Evolutionary conservation across 2,888 invertebrate species (phyloP), one percentile per base, ranked within the genome.

Genomic region (Nysson spinosus): DNA sequence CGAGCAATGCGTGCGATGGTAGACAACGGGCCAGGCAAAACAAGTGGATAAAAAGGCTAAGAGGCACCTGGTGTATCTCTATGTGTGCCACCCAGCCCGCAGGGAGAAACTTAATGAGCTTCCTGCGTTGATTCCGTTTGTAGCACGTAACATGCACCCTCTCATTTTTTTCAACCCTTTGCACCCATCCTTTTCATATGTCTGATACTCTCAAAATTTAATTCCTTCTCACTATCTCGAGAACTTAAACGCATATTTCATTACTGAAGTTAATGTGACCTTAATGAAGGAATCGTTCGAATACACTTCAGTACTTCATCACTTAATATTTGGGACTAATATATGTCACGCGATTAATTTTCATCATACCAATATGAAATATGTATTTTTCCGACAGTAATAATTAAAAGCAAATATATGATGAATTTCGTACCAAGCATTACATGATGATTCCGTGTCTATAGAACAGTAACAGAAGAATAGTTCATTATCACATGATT

Each of bases 31-130:
- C 32, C 40, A 37, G 37, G 50, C 40, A 44, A 54, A 66, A 77
- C 70, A 74, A 64, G 61, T 67, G 39, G 54, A 6, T 16, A 46
- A 30, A 40, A 14, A 37, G 26, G 61, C 51, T 17, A 26, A 49
- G 42, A 57, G 67, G 49, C 52, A 60, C 42, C 44, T 63, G 54
- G 34, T 58, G 62, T 64, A 68, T 74, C 68, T 67, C 75, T 69
- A 40, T 58, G 61, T 73, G 43, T 40, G 50, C 32, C 39, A 34
- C 34, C 55, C 71, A 65, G 77, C 76, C 70, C 76, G 70, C 76
- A 64, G 76, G 78, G 64, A 75, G 67, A 65, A 75, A 78, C 79
- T 79, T 78, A 78, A 78, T 79, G 78, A 78, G 78, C 79, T 78
- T 78, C 78, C 78, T 75, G 73, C 69, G 75, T 73, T 75, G 73